Evolutionary conservation across 2,888 invertebrate genomes (phyloP), one percentile per base, ranked within the genome.

Genomic region (Leptinotarsa peninsularis): DNA sequence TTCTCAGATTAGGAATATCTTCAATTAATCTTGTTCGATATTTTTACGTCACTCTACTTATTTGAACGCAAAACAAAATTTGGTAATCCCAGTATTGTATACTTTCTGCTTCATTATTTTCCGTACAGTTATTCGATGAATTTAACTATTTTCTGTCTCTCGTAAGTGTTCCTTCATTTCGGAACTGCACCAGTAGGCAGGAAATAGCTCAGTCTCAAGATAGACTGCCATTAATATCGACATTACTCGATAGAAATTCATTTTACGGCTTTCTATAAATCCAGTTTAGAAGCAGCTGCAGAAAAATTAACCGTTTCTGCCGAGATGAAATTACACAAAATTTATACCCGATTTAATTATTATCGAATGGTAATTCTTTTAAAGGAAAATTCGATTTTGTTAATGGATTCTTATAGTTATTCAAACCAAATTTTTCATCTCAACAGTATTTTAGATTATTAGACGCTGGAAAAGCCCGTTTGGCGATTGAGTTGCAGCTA

Each of bases 201-300:
- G 86, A 86, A 87, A 87, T 86, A 85, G 86, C 84, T 85, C 84
- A 85, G 86, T 86, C 86, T 85, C 85, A 85, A 85, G 85, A 85
- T 86, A 85, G 86, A 86, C 86, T 86, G 85, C 86, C 83, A 84
- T 86, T 86, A 87, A 86, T 86, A 86, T 86, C 84, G 82, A 83
- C 77, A 82, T 86, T 86, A 85, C 85, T 80, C 81, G 82, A 78
- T 84, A 84, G 84, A 83, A 85, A 85, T 84, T 82, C 81, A 82
- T 83, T 85, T 83, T 81, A 79, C 78, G 78, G 80, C 81, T 82
- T 82, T 81, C 77, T 76, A 56, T 60, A 76, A 71, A 73, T 76
- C 75, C 63, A 73, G 72, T 78, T 76, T 76, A 71, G 49, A 63
- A 58, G 18, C n/a, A 13, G 13, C 43, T 52, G 52, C 54, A 18